These are phyloP conservation scores for Arenicola marina DNA, from an alignment of 2,888 invertebrate genomes.

Conservation along the genomic window DNA sequence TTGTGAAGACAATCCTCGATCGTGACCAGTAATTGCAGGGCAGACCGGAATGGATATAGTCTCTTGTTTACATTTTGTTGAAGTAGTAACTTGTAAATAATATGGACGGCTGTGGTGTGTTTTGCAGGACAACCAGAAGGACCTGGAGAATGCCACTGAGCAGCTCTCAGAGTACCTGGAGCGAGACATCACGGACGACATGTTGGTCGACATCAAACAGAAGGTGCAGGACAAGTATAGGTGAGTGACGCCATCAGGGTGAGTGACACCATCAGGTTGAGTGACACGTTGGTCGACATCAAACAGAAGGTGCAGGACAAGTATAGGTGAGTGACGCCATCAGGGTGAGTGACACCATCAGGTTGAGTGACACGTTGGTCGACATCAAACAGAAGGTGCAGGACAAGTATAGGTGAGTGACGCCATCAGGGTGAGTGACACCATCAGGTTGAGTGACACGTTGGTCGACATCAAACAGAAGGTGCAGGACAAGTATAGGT, in stretches of 20 bases:
- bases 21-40: too few relatives aligned
- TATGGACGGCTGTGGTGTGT: too few relatives aligned
- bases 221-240: conserved; percentile 97
- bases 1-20: too few relatives aligned
- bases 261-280: too few relatives aligned
- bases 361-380: conserved; percentile 91
- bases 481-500: conserved; percentile 97
- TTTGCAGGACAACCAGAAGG: conserved; percentile 87
- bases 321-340: conserved; percentile 84
- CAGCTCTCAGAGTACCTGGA: conserved; percentile 96
- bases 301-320: conserved; percentile 99
- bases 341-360: too few relatives aligned
- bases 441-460: too few relatives aligned
- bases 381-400: conserved; percentile 99
- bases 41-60: too few relatives aligned
- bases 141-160: conserved; percentile 96
- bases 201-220: conserved; percentile 96
- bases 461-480: conserved; percentile 97
- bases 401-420: conserved; percentile 89
- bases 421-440: too few relatives aligned
- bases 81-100: too few relatives aligned
- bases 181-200: conserved; percentile 95
- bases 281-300: conserved; percentile 93
- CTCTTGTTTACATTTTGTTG: too few relatives aligned
- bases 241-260: too few relatives aligned